Base-by-base conservation (phyloP, 2,797 vertebrate genomes). In the Erpetoichthys calabaricus region DNA sequence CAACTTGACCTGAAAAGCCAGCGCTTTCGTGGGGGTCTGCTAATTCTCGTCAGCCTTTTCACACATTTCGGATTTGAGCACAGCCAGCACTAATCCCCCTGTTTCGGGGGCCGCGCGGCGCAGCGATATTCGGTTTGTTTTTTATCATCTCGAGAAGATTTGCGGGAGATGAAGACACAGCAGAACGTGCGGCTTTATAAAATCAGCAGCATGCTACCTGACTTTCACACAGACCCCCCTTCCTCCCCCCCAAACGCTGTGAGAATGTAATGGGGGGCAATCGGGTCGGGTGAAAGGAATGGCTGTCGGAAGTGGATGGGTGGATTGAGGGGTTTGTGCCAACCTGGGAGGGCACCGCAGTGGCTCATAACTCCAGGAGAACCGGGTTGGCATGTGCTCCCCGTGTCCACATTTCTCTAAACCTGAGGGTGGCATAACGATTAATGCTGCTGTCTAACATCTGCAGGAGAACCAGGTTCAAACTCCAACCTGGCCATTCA, bases 1-100 rank as follows among this genome's bases (percentile, higher is more conserved):
- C 6, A 53, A 51, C 55, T 56, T 65, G n/a, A 56, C 55, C 53
- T 64, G 25, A 4, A 25, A 54, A 62, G 59, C 59, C 8, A 57
- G 1, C 57, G 5, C 7, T 47, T 66, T 61, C 56, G 3, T 7
- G 42, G 44, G 7, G 5, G 59, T 58, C 61, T 51, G 44, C 10
- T 43, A 51, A 47, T 55, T 53, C 57, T 61, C 10, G 56, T 56
- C 43, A 57, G n/a, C 7, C 7, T 47, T 47, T 45, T 9, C 52
- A 42, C 59, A 42, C 57, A 49, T 54, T 47, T 51, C 25, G 53
- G 45, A 8, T 54, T 43, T 54, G 4, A 8, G 53, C 10, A 54
- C n/a, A 53, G 43, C 58, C 43, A 44, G n/a, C 50, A 53, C 44
- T 64, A 62, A 63, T 53, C 51, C 50, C 4, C 5, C 53, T 59